Base-by-base conservation (phyloP, 2,888 invertebrate species). In the Lymantria dispar region DNA sequence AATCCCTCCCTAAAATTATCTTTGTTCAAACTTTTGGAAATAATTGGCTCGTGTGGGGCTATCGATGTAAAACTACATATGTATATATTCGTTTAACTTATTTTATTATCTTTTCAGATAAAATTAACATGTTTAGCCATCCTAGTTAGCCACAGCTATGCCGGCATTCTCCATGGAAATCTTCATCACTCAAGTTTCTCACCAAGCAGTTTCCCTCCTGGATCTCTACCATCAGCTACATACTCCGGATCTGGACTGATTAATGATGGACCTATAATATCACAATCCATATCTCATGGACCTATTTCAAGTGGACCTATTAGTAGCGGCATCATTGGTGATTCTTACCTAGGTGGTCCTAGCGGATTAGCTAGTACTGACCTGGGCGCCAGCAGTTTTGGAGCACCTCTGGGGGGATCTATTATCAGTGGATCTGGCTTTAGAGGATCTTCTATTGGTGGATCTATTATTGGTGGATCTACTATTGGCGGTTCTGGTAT, bases 121-220 rank as follows among this genome's bases (percentile, higher is more conserved):
- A 85, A 83, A 76, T 61, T 91, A 76, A 76, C 83, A 57, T 76
- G 84, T 73, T 83, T 89, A 80, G 83, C 84, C 76, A 79, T 87
- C 75, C 78, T 90, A 75, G 72, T 88, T 62, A 81, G 86, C 78
- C 83, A 81, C 72, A 76, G 71, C 56, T 73, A 82, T 56, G 89
- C 83, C 44, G 88, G 88, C 11, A 56, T 74, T 51, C 72, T 87
- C 38, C 83, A 85, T 33, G 85, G 79, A 36, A 59, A 78, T 51
- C 61, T 62, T n/a, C 76, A 79, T 45, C 63, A 70, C 7, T 83
- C 87, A 8, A 87, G 89, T 60, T 91, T 84, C 62, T 74, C 84
- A 3, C 89, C 90, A 0, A 88, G 86, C 68, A 87, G 88, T 53
- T 90, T 87, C 69, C 87, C 89, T 3, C 64, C 70, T 50, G 90